phyloP scores from a whole-genome alignment of 2,888 invertebrate genomes.

The Minunthozetes semirufus region DNA sequence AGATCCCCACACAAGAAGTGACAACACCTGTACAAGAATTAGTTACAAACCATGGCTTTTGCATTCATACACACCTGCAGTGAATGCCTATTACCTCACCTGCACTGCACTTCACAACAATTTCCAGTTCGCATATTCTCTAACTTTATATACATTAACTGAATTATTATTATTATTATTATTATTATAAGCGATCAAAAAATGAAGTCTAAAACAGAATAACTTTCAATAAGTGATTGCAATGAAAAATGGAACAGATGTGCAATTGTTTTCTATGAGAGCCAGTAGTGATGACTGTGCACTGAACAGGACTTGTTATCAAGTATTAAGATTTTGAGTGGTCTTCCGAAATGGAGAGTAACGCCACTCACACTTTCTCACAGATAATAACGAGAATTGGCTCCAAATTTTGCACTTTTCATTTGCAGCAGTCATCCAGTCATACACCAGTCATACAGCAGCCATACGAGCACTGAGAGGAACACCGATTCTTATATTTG shows the following conservation, averaged over 20 bases:
- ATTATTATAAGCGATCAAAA: background rate
- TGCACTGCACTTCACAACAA: background rate
- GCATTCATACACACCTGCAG: conserved; percentile 15
- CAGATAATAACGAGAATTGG: background rate
- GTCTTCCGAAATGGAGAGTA: conserved; percentile 10
- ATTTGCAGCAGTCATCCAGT: background rate
- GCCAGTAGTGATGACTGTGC: background rate
- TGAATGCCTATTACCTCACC: background rate
- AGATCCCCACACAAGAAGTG: conserved; percentile 22
- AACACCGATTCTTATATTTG: background rate
- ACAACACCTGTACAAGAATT: conserved; percentile 26
- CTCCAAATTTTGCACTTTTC: background rate
- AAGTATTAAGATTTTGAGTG: conserved; percentile 18
- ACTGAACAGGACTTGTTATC: background rate
- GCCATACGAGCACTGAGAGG: too few relatives aligned
- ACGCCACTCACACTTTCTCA: background rate
- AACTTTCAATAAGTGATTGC: background rate
- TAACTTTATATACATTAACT: background rate
- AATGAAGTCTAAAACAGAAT: background rate
- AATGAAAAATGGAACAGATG: conserved; percentile 11
- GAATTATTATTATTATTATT: too few relatives aligned
- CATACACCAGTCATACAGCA: background rate
- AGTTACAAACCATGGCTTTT: background rate
- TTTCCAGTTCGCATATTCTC: background rate
- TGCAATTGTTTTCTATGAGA: background rate